A percentile compares a stretch with the other conserved stretches of the same genome.
Conservation (phyloP, 2,113 vertebrate genomes). For the Scomber colias region DNA sequence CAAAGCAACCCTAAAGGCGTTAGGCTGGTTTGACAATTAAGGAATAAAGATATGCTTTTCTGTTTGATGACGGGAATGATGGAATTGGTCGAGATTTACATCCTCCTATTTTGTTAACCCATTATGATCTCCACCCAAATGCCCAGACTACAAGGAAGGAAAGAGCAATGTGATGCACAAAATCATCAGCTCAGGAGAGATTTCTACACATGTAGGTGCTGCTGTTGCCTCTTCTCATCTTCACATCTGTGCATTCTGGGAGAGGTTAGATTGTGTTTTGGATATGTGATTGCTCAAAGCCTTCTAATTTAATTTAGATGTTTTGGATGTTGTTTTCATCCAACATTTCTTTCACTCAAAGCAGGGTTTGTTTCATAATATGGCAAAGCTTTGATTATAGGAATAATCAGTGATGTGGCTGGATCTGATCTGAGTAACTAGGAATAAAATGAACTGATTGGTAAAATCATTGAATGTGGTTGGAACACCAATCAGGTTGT, state of each 20-base stretch:
- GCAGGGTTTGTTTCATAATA: neutral
- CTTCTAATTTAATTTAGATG: neutral
- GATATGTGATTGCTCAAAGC: conserved; percentile 27
- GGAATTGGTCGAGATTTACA: conserved; percentile 2
- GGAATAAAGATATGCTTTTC: conserved; percentile 26
- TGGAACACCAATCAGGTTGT: conserved; percentile 24
- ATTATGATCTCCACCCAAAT: neutral
- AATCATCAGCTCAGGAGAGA: neutral
- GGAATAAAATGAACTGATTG: conserved; percentile 21
- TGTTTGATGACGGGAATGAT: conserved; percentile 4
- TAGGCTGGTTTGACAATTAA: conserved; percentile 20
- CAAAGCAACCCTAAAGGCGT: conserved; percentile 19
- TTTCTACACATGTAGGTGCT: neutral
- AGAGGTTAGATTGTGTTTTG: conserved; percentile 12
- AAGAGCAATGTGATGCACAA: neutral
- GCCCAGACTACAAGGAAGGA: neutral
- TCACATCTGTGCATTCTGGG: conserved; percentile 1
- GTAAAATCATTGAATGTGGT: conserved; percentile 28
- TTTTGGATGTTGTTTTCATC: too few relatives aligned
- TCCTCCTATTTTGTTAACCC: neutral
- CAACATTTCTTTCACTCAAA: conserved; percentile 3
- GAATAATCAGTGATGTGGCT: conserved; percentile 38
- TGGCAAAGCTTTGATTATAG: conserved; percentile 41
- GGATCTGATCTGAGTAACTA: conserved; percentile 16
- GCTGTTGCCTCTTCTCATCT: neutral